phyloP scores from a whole-genome alignment of 2,113 vertebrate genomes.

The Spilogale gracilis region DNA sequence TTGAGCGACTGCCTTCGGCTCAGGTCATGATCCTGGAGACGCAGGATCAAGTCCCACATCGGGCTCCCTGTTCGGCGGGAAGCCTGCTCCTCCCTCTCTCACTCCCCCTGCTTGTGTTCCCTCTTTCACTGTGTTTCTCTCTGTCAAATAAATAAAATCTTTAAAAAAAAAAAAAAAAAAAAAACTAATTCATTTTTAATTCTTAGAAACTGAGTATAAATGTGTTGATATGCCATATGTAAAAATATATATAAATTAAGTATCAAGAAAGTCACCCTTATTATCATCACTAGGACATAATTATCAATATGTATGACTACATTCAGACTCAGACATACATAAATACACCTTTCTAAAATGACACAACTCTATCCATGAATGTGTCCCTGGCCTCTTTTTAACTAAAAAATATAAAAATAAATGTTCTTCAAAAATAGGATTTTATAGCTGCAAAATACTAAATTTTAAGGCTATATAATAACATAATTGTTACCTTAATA shows the following conservation, averaged over 20 bases:
- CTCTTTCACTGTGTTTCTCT: too few relatives aligned
- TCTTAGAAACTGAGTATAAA: neutral
- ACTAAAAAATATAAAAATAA: neutral
- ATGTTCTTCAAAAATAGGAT: constrained; percentile 16
- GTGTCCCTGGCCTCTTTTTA: neutral
- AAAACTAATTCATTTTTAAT: constrained; percentile 30
- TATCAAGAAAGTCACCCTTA: neutral
- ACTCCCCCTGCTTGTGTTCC: too few relatives aligned
- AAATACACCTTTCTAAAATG: neutral
- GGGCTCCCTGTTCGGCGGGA: too few relatives aligned
- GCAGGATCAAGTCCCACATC: too few relatives aligned
- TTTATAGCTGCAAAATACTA: neutral
- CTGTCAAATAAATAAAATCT: too few relatives aligned
- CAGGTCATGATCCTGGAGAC: too few relatives aligned
- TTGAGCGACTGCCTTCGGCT: too few relatives aligned
- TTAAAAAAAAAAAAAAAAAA: too few relatives aligned
- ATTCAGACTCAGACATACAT: constrained; percentile 45
- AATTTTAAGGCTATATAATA: neutral
- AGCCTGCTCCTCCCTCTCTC: too few relatives aligned
- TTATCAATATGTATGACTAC: neutral
- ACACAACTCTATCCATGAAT: neutral
- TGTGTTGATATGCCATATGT: neutral
- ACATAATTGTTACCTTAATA: neutral
- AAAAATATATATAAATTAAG: neutral
- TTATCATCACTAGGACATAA: neutral